Base-by-base conservation (phyloP, 2,888 invertebrate genomes). In the Willowsia nigromaculata region DNA sequence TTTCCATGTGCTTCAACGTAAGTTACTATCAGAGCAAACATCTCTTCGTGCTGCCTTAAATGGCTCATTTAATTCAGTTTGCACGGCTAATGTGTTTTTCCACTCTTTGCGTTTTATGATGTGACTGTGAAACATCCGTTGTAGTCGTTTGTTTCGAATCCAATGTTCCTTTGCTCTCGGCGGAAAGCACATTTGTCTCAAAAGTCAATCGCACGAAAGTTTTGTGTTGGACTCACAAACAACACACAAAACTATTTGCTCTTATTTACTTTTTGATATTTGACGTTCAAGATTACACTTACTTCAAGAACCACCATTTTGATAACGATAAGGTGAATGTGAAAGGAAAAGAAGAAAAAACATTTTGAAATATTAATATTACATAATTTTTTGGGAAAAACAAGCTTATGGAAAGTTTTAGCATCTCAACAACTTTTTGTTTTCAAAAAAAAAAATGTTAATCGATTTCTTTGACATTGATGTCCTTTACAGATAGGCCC, bases 11-110 rank as follows among this genome's bases (percentile, higher is more conserved):
- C 83, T 50, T 85, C 25, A 76, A 25, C 43, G 71, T 27, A 43
- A 18, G 25, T 43, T 22, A 7, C 40, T 74, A 74, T 74, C 74
- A 74, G 74, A 30, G 74, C 47, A 47, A 86, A 68, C 59, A 82
- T 87, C 71, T 87, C 81, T 65, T 71, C 56, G 62, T 68, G 33
- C 71, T 68, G 59, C 74, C 74, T 50, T 62, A 88, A 88, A 88
- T 88, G 88, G 83, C 88, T 88, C 88, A 88, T 88, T 88, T 88
- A 88, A 88, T 88, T 88, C 88, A 88, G 88, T 88, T 88, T 88
- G 83, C 88, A 88, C 82, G 88, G 88, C 56, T 88, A 88, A 88
- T 88, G 83, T 83, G 78, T 83, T 88, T 88, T 88, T 88, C 88
- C 81, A 88, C 76, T 83, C 81, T 86, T 65, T 76, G 82, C 62